Evolutionary conservation across 2,797 vertebrate genomes (phyloP), one percentile per base, ranked within the genome.

Genomic region (Coregonus suidteri): DNA sequence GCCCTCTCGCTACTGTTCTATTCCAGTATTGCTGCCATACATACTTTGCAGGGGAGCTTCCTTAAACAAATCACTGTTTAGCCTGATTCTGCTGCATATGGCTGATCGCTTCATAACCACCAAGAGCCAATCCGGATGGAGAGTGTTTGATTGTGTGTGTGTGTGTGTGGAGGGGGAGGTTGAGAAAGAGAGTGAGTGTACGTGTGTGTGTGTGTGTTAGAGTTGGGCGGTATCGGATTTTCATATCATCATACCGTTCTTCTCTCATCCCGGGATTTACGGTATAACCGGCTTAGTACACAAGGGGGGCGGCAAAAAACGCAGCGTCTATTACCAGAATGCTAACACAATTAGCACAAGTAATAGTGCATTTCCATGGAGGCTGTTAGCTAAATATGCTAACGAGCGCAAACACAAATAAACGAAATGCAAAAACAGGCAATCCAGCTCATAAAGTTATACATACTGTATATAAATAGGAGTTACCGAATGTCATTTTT

Each of bases 1-100:
- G 73, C 66, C 37, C 69, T 35, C 25, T 74, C 54, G 31, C 74
- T 51, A 76, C 83, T 25, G 25, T 25, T 25, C 25, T 25, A 25
- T 25, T 84, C 69, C 79, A 83, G 68, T 74, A 87, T 85, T 87
- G 87, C 78, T 82, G 83, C 77, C 79, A 81, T 86, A 64, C 1
- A 25, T 25, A 78, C 82, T 74, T 81, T 3, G 81, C 83, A 78
- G 80, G 74, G 79, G 81, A 77, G 82, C 51, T 80, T 81, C 68
- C 62, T 64, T 62, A 34, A 86, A 82, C 79, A 88, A 92, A 92
- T 84, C 90, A 87, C 75, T 85, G 83, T 85, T 89, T 85, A 86
- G 75, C 78, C 81, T 88, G 79, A 92, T 90, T 84, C 81, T 86
- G 77, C 82, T 89, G 84, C 81, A 86, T 81, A 85, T 79, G 82